Conservation (phyloP, 2,797 vertebrate genomes). For the Lacerta viridis region DNA sequence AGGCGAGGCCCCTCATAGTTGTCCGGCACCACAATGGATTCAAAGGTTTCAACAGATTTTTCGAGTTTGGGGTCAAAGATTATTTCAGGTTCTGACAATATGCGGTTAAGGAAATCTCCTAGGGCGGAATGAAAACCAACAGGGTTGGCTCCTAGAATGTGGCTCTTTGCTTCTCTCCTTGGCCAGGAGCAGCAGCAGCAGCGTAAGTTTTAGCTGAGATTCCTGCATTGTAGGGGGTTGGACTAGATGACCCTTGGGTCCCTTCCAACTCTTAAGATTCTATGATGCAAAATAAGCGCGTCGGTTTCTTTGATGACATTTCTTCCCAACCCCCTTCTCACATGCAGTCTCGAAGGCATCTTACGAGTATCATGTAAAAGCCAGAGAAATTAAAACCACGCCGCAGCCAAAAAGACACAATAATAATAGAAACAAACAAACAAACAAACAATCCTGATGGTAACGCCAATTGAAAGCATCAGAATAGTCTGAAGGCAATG, state of each 20-base stretch:
- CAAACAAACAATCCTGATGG: neutral
- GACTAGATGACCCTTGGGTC: no score
- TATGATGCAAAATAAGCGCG: neutral
- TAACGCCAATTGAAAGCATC: neutral
- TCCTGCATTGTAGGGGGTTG: no score
- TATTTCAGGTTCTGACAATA: slow-evolving; percentile 85
- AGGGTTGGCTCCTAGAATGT: neutral
- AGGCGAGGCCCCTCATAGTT: slow-evolving; percentile 87
- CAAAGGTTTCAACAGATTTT: slow-evolving; percentile 82
- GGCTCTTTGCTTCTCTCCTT: neutral
- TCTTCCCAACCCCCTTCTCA: neutral
- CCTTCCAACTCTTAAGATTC: no score
- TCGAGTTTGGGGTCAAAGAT: slow-evolving; percentile 84
- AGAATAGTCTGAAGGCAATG: neutral
- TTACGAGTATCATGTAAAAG: neutral
- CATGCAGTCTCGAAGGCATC: neutral
- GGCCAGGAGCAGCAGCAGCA: no score
- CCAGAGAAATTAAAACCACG: neutral
- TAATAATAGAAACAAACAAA: no score
- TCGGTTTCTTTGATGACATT: neutral
- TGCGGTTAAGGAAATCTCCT: slow-evolving; percentile 91
- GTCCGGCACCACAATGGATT: slow-evolving; percentile 85
- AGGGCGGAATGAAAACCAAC: neutral
- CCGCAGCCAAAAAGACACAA: neutral
- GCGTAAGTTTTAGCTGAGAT: no score